Evolutionary conservation across 2,797 vertebrate genomes (phyloP), one percentile per base, ranked within the genome.

Genomic region (Coccyzus lansbergi): DNA sequence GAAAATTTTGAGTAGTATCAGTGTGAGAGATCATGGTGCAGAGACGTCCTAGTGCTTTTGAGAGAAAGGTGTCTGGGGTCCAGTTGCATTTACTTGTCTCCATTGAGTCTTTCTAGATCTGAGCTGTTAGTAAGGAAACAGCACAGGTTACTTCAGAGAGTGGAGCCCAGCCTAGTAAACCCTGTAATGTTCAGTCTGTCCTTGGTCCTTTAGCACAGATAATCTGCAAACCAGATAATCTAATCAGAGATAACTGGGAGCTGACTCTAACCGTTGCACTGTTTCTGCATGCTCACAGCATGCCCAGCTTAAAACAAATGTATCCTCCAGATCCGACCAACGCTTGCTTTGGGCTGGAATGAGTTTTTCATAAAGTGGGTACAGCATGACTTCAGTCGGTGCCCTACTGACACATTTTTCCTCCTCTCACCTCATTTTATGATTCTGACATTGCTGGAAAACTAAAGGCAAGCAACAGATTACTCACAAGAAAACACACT

Each of bases 401-500:
- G 6, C 38, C 28, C 76, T 87, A 53, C 67, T 86, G 55, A 86
- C 46, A 76, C 11, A 68, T 82, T 93, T 95, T 79, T 36, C 48
- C 36, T 83, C 40, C 52, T 44, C 31, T 80, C 52, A 71, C 48
- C 36, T 88, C 20, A 63, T 81, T 74, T 92, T 58, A 46, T 71
- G 42, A 64, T 63, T 74, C 69, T 86, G 51, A 56, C 31, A 42
- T 86, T 22, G 36, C 53, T 94, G 88, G 82, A 96, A 96, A 95
- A 90, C 64, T 94, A 89, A 92, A 92, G 62, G 90, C 92, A 95
- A 77, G 59, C 40, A 96, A 92, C 38, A 92, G 87, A 83, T 91
- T 83, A 86, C 70, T 96, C 79, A 95, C 51, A 94, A 97, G 75
- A 95, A 90, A 91, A 84, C 71, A 91, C 16, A 71, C 62, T 92